A percentile compares a stretch with the other conserved stretches of the same genome.
Conservation (phyloP, 2,888 invertebrate species). For the Xanthia icteritia region DNA sequence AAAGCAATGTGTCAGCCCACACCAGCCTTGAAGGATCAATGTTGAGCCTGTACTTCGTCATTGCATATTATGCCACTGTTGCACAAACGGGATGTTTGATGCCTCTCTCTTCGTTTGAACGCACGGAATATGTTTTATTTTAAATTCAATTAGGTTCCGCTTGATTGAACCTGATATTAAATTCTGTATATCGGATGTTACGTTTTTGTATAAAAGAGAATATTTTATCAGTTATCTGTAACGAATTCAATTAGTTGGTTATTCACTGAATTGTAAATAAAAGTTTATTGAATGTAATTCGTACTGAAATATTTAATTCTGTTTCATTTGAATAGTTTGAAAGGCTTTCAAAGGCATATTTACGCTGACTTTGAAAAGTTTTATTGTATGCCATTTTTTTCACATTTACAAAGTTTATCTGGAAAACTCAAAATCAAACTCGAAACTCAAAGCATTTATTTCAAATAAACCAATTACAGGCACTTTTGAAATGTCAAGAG, state of each 20-base stretch:
- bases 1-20: background rate
- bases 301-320: constrained; percentile 21
- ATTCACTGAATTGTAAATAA: constrained; percentile 32
- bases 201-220: constrained; percentile 51
- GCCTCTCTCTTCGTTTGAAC: background rate
- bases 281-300: constrained; percentile 24
- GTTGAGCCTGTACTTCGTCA: background rate
- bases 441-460: too few species aligned
- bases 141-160: constrained; percentile 44
- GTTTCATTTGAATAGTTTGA: constrained; percentile 36
- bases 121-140: constrained; percentile 49
- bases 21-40: background rate
- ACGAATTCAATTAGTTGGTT: constrained; percentile 44
- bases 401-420: background rate
- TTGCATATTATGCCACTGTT: background rate
- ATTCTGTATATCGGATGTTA: constrained; percentile 22
- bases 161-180: constrained; percentile 37
- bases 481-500: too few species aligned
- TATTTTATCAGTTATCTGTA: constrained; percentile 35
- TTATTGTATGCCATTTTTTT: background rate
- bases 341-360: background rate
- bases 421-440: background rate
- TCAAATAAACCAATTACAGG: too few species aligned
- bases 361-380: constrained; percentile 5
- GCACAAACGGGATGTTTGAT: constrained; percentile 31